Percentiles rank a stretch among this genome's conserved stretches.
Conservation (phyloP, 2,797 vertebrate genomes). For the Halcyon badia region DNA sequence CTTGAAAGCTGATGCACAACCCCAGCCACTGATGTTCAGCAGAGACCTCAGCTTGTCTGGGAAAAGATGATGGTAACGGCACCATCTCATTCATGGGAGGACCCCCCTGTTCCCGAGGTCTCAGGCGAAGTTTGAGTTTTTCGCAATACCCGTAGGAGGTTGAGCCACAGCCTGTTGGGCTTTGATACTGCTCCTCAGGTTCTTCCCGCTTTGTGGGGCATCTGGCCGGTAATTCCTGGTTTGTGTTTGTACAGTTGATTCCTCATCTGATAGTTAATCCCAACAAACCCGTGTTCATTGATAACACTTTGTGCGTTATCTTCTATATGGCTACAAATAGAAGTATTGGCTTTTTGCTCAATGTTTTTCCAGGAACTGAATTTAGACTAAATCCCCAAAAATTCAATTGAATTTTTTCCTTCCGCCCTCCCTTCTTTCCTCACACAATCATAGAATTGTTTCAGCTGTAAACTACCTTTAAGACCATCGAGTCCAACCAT, state of each 20-base stretch:
- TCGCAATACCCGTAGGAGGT: background rate
- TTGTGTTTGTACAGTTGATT: background rate
- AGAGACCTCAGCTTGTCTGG: background rate
- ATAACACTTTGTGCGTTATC: background rate
- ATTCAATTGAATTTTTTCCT: background rate
- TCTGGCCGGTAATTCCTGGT: background rate
- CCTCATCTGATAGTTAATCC: background rate
- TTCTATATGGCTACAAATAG: background rate
- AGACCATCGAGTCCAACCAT: no score
- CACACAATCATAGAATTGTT: no score
- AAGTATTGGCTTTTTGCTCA: background rate
- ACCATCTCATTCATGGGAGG: fast-evolving
- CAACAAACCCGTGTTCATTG: background rate
- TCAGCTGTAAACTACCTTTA: no score
- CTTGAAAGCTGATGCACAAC: background rate
- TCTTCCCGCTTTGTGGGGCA: background rate
- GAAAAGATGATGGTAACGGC: no score
- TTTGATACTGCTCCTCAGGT: background rate
- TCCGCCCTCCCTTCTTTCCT: no score
- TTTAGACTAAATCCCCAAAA: background rate
- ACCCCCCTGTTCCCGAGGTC: background rate
- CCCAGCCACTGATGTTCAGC: background rate
- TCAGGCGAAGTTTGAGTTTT: background rate
- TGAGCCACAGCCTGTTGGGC: background rate
- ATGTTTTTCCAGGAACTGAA: background rate